phyloP scores from a whole-genome alignment of 2,888 invertebrate genomes.

The Lithophane socia region DNA sequence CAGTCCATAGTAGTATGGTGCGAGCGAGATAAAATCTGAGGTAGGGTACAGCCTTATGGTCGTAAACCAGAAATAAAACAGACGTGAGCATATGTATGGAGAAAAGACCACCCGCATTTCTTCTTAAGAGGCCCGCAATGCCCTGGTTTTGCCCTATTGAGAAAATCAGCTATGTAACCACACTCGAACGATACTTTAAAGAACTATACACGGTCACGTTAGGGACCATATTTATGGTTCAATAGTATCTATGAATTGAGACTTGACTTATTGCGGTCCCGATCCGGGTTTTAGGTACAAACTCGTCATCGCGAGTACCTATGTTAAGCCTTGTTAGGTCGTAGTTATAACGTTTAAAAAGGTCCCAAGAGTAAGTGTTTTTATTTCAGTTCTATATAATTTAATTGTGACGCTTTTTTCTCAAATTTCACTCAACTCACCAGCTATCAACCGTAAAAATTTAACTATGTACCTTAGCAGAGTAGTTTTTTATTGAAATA shows the following conservation, averaged over 20 bases:
- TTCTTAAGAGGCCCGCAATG: background rate
- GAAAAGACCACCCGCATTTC: too few relatives aligned
- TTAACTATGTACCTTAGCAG: slow-evolving; percentile 58
- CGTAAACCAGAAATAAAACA: too few relatives aligned
- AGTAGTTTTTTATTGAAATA: slow-evolving; percentile 65
- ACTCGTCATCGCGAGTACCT: slow-evolving; percentile 26
- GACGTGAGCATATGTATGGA: too few relatives aligned
- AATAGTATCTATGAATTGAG: slow-evolving; percentile 25
- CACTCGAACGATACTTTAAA: background rate
- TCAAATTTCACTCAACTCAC: slow-evolving; percentile 37
- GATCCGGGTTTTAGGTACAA: background rate
- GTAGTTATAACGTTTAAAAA: slow-evolving; percentile 18
- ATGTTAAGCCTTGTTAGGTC: background rate
- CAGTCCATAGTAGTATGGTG: too few relatives aligned
- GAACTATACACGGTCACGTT: slow-evolving; percentile 14
- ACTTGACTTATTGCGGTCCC: slow-evolving; percentile 18
- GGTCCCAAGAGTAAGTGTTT: slow-evolving; percentile 3
- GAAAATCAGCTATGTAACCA: background rate
- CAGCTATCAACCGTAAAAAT: slow-evolving; percentile 54
- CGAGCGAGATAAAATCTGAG: too few relatives aligned
- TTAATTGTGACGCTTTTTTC: slow-evolving; percentile 34
- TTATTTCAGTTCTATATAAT: slow-evolving; percentile 32
- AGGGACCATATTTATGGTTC: slow-evolving; percentile 7
- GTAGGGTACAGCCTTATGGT: too few relatives aligned
- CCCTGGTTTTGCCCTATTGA: background rate